Percentiles rank a stretch among this genome's conserved stretches.
Evolutionary conservation across 2,113 vertebrate species (phyloP).

Genomic region (Gavia stellata): DNA sequence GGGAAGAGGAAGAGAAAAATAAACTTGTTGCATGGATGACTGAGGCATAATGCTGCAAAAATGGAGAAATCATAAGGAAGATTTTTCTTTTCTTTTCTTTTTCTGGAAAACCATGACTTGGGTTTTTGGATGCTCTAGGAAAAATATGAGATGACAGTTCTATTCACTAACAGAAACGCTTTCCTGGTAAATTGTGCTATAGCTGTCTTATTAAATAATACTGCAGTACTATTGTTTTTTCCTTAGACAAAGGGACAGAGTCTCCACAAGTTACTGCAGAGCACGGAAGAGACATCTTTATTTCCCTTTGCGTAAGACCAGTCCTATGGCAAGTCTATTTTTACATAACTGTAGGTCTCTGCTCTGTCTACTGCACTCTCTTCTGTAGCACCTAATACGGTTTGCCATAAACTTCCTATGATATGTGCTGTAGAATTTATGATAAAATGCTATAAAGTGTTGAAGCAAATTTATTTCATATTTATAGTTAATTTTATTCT

Average conservation of each 20-base stretch:
- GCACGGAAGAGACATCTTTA: background rate
- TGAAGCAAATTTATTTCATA: constrained; percentile 70
- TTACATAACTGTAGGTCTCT: background rate
- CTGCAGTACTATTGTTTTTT: background rate
- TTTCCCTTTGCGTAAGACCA: background rate
- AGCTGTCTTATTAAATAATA: constrained; percentile 23
- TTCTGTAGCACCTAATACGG: background rate
- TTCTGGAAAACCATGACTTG: background rate
- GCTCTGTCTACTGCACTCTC: background rate
- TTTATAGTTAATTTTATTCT: constrained; percentile 75
- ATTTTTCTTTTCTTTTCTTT: background rate
- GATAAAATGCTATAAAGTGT: constrained; percentile 67
- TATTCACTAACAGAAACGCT: constrained; percentile 4
- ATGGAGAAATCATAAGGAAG: background rate
- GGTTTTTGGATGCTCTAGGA: background rate
- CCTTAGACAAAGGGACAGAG: background rate
- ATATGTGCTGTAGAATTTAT: constrained; percentile 65
- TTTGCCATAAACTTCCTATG: constrained; percentile 63
- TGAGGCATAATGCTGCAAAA: background rate
- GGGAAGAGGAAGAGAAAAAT: background rate
- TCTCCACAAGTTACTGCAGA: background rate
- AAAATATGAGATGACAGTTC: background rate
- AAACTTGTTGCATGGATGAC: background rate
- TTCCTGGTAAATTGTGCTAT: background rate
- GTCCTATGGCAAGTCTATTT: constrained; percentile 13